Evolutionary conservation across 2,797 vertebrate species (phyloP).

Genomic region (Psittacula echo): DNA sequence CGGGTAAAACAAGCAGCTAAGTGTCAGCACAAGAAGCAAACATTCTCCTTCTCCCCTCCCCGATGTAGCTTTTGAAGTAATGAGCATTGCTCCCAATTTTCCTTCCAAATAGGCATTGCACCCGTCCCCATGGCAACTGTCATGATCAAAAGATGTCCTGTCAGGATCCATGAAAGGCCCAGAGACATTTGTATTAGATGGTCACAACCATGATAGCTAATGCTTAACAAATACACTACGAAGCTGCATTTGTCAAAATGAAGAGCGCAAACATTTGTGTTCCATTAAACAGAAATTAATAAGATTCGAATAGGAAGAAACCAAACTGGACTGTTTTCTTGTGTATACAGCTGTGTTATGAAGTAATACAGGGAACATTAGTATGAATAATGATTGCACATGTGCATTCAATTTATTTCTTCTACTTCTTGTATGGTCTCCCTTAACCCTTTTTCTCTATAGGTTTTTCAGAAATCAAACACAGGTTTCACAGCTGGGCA

Average conservation of each 20-base stretch:
- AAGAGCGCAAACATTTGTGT: conserved; percentile 74
- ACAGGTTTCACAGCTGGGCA: conserved; percentile 65
- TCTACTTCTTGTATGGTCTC: conserved; percentile 70
- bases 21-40: conserved; percentile 75
- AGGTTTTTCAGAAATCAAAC: conserved; percentile 72
- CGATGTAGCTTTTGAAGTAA: conserved; percentile 74
- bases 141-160: conserved; percentile 77
- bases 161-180: conserved; percentile 74
- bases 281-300: conserved; percentile 78
- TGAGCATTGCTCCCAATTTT: conserved; percentile 74
- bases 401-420: conserved; percentile 78
- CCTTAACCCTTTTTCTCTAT: conserved; percentile 69
- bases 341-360: conserved; percentile 80
- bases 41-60: conserved; percentile 61
- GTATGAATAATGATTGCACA: conserved; percentile 76
- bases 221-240: conserved; percentile 57
- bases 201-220: conserved; percentile 45
- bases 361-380: conserved; percentile 72
- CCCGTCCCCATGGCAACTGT: conserved; percentile 77
- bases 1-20: conserved; percentile 75
- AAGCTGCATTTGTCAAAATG: conserved; percentile 57
- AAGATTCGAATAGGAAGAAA: conserved; percentile 73
- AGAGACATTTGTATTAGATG: conserved; percentile 73
- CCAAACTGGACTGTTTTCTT: conserved; percentile 62
- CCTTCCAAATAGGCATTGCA: conserved; percentile 75